phyloP scores from a whole-genome alignment of 2,888 invertebrate species.

The Chorisops tibialis region DNA sequence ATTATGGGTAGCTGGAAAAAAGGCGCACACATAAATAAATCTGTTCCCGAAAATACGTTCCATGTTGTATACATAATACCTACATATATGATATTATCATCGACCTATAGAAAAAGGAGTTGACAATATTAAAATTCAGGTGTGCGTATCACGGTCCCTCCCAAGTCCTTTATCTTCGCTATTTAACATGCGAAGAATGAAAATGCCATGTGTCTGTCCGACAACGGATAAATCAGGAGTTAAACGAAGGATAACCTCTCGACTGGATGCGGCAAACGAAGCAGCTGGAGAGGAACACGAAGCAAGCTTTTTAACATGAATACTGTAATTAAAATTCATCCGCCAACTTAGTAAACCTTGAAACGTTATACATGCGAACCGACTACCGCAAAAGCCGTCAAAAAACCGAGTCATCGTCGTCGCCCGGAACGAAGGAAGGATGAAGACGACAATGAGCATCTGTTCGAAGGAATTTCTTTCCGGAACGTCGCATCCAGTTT shows the following conservation, averaged over 20 bases:
- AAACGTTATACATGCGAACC: background rate
- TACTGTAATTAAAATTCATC: conserved; percentile 20
- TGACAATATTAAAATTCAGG: conserved; percentile 1
- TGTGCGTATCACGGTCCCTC: conserved; percentile 2
- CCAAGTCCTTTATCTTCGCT: background rate
- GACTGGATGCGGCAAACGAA: background rate
- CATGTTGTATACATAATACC: no score
- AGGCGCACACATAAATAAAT: no score
- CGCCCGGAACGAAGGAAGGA: no score
- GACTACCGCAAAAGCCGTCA: background rate
- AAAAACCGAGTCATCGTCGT: no score
- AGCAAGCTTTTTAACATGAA: background rate
- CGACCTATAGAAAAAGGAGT: no score
- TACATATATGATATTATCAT: no score
- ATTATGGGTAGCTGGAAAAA: no score
- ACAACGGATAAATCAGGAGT: conserved; percentile 13
- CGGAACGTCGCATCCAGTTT: conserved; percentile 19
- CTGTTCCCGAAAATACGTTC: no score
- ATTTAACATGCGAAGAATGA: conserved; percentile 13
- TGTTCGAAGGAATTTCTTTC: background rate
- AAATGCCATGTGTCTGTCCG: conserved; percentile 12
- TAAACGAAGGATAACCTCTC: conserved; percentile 13
- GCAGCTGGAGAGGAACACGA: no score
- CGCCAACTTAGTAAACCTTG: conserved; percentile 8
- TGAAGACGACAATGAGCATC: background rate